Base-by-base conservation (phyloP, 2,113 vertebrate genomes). In the Psilopsiagon aymara region DNA sequence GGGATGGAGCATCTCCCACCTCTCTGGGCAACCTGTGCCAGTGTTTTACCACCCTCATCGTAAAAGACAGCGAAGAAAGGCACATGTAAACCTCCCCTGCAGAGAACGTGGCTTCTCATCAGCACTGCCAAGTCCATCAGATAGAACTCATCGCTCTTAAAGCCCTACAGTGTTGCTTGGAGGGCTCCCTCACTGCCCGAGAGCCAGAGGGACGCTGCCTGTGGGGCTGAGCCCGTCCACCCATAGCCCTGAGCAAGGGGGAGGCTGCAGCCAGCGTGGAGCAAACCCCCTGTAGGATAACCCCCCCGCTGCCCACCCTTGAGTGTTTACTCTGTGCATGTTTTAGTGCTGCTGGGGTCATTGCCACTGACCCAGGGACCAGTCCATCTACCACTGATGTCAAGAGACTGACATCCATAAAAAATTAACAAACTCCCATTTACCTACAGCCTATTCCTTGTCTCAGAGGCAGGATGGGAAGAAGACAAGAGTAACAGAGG, bases 281-380 rank as follows among this genome's bases (percentile, higher is more conserved):
- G 64, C 69, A 67, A 76, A 52, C 39, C 13, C 8, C 4, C 47
- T 67, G 35, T 41, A 8, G 75, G 47, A 28, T 41, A 57, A 51
- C 19, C 46, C 73, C 74, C 79, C 76, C 33, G 11, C 78, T 92
- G 84, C 78, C 59, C 95, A 91, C 80, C 91, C 84, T 31, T 9
- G 73, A 95, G 92, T 92, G 83, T 96, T 97, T 96, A 94, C 57
- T 90, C 74, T 92, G 90, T 12, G 69, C 91, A 41, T 94, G 70
- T 92, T 94, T 95, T 68, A 95, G 92, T 53, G 79, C 82, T 67
- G 75, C 81, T 71, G 74, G 83, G 94, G 91, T 97, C 95, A 87
- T 63, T 95, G 86, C 73, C 83, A 14, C 76, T 94, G 78, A 91
- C 80, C 87, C 92, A 57, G 62, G 87, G 70, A 68, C 87, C n/a